Percentiles rank a stretch among this genome's conserved stretches.
These are phyloP conservation scores for Adelges cooleyi DNA, from an alignment of 1,140 invertebrate genomes.

Conservation along the genomic window DNA sequence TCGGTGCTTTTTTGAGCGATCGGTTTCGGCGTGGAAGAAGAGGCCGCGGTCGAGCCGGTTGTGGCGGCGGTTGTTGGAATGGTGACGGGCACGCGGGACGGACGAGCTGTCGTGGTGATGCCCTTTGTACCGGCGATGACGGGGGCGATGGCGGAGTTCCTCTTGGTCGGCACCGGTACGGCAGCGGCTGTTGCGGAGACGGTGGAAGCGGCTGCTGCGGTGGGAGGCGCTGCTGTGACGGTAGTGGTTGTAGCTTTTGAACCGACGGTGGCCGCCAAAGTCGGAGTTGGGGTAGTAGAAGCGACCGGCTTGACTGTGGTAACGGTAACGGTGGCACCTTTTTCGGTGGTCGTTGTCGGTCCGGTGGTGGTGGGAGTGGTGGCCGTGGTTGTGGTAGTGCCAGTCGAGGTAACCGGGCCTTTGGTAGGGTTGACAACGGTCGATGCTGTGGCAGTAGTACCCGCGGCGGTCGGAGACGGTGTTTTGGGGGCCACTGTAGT, in stretches of 20 bases:
- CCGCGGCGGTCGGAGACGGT: neutral
- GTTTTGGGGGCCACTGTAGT: constrained; percentile 38
- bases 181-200: too few relatives aligned
- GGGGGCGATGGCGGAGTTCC: too few relatives aligned
- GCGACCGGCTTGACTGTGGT: constrained; percentile 4
- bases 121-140: too few relatives aligned
- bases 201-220: constrained; percentile 29
- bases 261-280: too few relatives aligned
- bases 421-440: neutral
- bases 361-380: constrained; percentile 26
- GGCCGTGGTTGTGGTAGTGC: constrained; percentile 32
- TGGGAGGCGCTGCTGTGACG: constrained; percentile 36
- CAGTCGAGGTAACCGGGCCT: neutral
- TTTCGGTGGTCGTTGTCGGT: neutral
- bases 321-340: constrained; percentile 44
- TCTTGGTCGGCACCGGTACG: too few relatives aligned
- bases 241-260: neutral
- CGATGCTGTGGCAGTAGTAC: neutral
- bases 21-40: too few relatives aligned
- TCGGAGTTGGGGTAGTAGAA: too few relatives aligned
- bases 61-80: neutral
- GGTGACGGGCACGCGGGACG: neutral
- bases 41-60: neutral
- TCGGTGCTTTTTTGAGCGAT: too few relatives aligned
- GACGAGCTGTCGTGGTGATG: neutral